These are phyloP conservation scores for Nemoura dubitans DNA, from an alignment of 2,888 invertebrate species.

Conservation along the genomic window DNA sequence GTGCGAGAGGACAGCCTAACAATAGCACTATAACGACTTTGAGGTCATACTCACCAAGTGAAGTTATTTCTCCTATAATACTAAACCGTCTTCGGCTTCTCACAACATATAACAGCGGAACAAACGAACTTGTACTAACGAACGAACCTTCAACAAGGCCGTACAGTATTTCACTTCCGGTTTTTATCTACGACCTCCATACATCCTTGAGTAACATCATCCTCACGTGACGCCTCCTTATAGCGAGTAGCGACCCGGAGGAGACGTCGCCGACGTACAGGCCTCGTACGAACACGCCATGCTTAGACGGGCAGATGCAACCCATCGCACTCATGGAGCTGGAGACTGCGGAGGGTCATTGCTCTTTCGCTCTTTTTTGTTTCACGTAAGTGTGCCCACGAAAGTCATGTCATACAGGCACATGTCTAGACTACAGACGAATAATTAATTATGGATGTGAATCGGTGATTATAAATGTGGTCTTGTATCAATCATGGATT, in stretches of 20 bases:
- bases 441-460: constrained; percentile 19
- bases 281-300: not conserved
- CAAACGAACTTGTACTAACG: not conserved
- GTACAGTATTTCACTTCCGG: constrained; percentile 45
- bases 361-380: not conserved
- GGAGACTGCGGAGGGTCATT: not conserved
- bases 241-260: not conserved
- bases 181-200: constrained; percentile 48
- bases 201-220: constrained; percentile 47
- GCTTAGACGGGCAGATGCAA: not conserved
- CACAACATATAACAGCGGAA: constrained; percentile 1
- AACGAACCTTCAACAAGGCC: constrained; percentile 30
- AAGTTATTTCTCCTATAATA: not conserved
- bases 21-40: not conserved
- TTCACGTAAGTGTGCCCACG: not conserved
- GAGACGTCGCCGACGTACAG: not conserved
- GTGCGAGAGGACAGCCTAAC: not conserved
- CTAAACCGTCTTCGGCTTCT: not conserved
- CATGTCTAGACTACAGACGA: not conserved
- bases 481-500: not conserved
- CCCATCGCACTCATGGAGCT: not conserved
- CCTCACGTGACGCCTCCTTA: constrained; percentile 41
- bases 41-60: not conserved
- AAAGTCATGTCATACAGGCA: not conserved
- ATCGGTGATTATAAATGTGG: not conserved